phyloP scores from a whole-genome alignment of 2,113 vertebrate species.

The Condylura cristata region DNA sequence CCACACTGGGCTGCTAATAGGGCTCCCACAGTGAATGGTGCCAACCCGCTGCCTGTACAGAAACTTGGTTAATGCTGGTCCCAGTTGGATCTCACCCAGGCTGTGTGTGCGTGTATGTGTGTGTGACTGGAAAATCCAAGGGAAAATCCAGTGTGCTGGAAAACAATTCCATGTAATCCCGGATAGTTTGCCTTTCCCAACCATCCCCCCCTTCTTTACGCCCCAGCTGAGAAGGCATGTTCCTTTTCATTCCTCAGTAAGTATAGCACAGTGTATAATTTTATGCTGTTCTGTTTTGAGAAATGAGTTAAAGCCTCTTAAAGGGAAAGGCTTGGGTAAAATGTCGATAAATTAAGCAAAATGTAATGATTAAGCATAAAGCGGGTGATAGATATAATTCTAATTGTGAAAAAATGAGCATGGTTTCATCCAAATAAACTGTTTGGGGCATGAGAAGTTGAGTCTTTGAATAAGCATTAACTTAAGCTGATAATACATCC shows the following conservation, averaged over 20 bases:
- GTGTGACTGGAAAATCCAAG: not conserved
- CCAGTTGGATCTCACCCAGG: not conserved
- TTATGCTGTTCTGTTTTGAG: conserved; percentile 37
- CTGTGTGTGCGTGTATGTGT: not conserved
- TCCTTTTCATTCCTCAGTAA: not conserved
- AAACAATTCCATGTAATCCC: not conserved
- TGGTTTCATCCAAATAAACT: not conserved
- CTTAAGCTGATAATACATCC: too few species aligned
- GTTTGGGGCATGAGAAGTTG: not conserved
- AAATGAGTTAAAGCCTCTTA: not conserved
- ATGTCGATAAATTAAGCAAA: not conserved
- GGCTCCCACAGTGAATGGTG: not conserved
- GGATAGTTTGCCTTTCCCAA: not conserved
- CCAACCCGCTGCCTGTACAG: not conserved
- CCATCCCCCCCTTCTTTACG: too few species aligned
- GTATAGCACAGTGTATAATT: not conserved
- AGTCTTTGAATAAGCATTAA: not conserved
- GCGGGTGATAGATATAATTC: not conserved
- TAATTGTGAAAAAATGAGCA: conserved; percentile 27
- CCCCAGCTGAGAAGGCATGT: not conserved
- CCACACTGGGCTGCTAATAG: not conserved
- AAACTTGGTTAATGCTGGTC: not conserved
- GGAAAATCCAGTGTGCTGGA: not conserved
- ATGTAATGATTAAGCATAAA: not conserved
- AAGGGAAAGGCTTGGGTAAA: conserved; percentile 11